Evolutionary conservation across 1,140 invertebrate species (phyloP).

Genomic region (Neuroterus valhalla): DNA sequence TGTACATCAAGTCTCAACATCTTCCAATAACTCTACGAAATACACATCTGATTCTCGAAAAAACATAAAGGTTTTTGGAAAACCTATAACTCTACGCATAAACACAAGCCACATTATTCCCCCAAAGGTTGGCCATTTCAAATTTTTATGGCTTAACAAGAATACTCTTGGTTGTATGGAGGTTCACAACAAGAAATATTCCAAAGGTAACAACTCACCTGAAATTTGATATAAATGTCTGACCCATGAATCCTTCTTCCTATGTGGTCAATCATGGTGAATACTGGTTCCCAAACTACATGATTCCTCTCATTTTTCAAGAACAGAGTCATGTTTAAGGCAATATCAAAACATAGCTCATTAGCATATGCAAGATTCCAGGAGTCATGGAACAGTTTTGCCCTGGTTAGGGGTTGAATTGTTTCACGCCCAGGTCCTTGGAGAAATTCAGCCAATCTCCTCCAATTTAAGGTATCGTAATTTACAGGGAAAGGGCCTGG

Average conservation of each 20-base stretch:
- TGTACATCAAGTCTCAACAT: too few species aligned
- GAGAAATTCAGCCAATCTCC: slow-evolving; percentile 80
- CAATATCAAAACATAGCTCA: slow-evolving; percentile 81
- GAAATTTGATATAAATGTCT: slow-evolving; percentile 80
- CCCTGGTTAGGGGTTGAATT: slow-evolving; percentile 83
- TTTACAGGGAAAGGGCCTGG: slow-evolving; percentile 87
- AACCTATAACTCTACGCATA: too few species aligned
- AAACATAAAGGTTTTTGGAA: too few species aligned
- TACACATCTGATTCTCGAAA: too few species aligned
- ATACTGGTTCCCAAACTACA: slow-evolving; percentile 85
- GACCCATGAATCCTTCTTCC: slow-evolving; percentile 81
- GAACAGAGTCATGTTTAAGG: slow-evolving; percentile 85
- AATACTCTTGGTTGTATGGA: too few species aligned
- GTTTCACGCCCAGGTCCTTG: slow-evolving; percentile 73
- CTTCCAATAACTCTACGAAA: too few species aligned
- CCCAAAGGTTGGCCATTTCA: too few species aligned
- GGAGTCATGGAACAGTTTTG: slow-evolving; percentile 85
- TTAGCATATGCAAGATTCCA: slow-evolving; percentile 88
- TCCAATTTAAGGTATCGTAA: slow-evolving; percentile 88
- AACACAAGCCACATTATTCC: too few species aligned
- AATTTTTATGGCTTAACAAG: too few species aligned
- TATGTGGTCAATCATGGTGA: slow-evolving; percentile 86
- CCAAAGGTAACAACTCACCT: slow-evolving; percentile 72
- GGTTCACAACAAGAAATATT: too few species aligned
- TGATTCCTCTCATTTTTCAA: slow-evolving; percentile 82